These are phyloP conservation scores for Hippoglossus stenolepis DNA, from an alignment of 2,113 vertebrate genomes.

Conservation along the genomic window DNA sequence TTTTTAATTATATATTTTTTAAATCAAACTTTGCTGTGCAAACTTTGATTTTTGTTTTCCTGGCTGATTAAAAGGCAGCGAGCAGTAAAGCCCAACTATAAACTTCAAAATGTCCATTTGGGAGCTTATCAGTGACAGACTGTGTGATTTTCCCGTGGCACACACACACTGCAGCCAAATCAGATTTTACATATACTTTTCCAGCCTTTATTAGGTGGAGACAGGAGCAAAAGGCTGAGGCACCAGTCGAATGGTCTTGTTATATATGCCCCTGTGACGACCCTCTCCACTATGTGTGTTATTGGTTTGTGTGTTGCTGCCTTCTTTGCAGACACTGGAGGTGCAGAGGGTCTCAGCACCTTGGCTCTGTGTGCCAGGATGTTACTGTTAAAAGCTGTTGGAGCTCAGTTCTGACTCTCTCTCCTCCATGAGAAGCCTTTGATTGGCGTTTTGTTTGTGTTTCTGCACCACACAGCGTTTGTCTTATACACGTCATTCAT, in stretches of 20 bases:
- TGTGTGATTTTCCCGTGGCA: neutral
- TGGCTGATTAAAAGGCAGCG: slow-evolving; percentile 9
- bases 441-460: too few species aligned
- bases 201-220: neutral
- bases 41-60: slow-evolving; percentile 15
- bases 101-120: slow-evolving; percentile 3
- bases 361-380: too few species aligned
- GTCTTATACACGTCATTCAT: too few species aligned
- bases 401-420: too few species aligned
- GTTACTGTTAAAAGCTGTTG: too few species aligned
- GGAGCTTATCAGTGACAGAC: neutral
- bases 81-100: neutral
- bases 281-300: too few species aligned
- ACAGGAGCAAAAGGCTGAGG: neutral
- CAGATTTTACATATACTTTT: slow-evolving; percentile 1
- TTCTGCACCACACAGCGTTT: too few species aligned
- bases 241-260: neutral
- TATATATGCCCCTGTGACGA: too few species aligned
- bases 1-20: neutral
- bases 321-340: too few species aligned
- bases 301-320: too few species aligned
- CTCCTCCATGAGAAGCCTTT: too few species aligned
- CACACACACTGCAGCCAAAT: neutral
- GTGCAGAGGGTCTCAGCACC: too few species aligned
- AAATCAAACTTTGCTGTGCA: slow-evolving; percentile 2